A percentile compares a stretch with the other conserved stretches of the same genome.
Conservation (phyloP, 1,140 invertebrate genomes). For the Neomicropteryx cornuta region DNA sequence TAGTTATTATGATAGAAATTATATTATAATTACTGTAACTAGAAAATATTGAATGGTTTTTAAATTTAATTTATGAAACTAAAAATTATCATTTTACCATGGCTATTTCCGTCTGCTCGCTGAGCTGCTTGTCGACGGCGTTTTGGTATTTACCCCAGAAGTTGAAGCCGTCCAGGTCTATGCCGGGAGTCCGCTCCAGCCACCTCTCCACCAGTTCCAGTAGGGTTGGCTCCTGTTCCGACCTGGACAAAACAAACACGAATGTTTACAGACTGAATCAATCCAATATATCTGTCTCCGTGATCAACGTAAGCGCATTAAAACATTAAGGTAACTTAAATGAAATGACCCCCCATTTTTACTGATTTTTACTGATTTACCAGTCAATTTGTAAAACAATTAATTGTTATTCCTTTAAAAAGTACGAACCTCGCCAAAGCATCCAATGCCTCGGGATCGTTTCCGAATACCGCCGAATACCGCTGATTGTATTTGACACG, state of each 20-base stretch:
- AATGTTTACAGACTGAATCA: not conserved
- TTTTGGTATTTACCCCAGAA: constrained; percentile 87
- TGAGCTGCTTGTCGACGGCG: constrained; percentile 64
- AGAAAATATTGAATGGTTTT: too few species aligned
- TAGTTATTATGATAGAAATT: too few species aligned
- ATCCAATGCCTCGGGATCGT: constrained; percentile 59
- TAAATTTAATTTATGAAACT: constrained; percentile 1
- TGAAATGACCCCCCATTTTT: too few species aligned
- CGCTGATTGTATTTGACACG: constrained; percentile 89
- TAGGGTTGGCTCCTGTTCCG: constrained; percentile 76
- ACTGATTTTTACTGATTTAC: too few species aligned
- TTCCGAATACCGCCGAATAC: constrained; percentile 79
- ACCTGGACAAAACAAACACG: constrained; percentile 31
- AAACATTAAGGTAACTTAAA: not conserved
- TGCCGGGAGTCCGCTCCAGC: constrained; percentile 89
- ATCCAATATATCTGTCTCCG: not conserved
- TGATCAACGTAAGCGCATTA: not conserved
- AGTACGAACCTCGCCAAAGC: constrained; percentile 47
- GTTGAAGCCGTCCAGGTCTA: constrained; percentile 73
- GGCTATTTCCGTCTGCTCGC: constrained; percentile 50
- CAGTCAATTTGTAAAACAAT: too few species aligned
- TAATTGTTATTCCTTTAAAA: too few species aligned
- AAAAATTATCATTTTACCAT: constrained; percentile 29
- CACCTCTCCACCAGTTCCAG: constrained; percentile 78
- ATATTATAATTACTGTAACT: too few species aligned